Evolutionary conservation across 64 coral and sea anemone genomes (phyloP), one percentile per base, ranked within the genome.

Genomic region (Anthopleura sola): DNA sequence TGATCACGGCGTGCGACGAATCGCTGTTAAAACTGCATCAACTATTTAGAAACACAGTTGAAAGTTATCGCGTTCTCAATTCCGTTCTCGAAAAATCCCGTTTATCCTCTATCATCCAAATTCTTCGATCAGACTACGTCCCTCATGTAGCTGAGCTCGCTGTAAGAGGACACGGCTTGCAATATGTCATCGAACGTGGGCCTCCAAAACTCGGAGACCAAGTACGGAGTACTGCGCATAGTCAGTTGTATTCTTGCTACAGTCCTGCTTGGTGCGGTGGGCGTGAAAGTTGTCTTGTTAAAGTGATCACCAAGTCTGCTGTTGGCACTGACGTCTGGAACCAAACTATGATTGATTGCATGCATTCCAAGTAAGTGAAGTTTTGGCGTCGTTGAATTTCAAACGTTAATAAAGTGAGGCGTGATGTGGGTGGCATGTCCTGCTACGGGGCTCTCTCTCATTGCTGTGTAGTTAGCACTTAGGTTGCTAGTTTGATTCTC

Each of bases 331-430:
- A 11, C 20, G 53, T 66, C 54, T 91, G 89, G 89, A 86, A 91
- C 11, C 89, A 91, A 56, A 86, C 74, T 7, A 85, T 85, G 5
- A 48, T 91, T 28, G 89, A 91, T 91, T 51, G 76, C 39, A 75
- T 91, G 47, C 76, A 82, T 28, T 58, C 78, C 57, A 80, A 62
- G 89, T 91, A 81, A 91, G 89, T 75, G 0, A 7, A 44, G 66
- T 24, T 62, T 62, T 62, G 58, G 7, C n/a, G 5, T 62, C 58
- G 16, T 53, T 53, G 50, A 13, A 0, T 8, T 44, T 3, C 40
- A 44, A 44, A 44, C 40, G 40, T 44, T 44, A 44, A 6, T 44
- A 44, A 44, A 8, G 40, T 44, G 40, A n/a, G n/a, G n/a, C n/a
- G n/a, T n/a, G n/a, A n/a, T 44, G 9, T 44, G 4, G 40, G 40